phyloP scores from a whole-genome alignment of 2,113 vertebrate genomes.

The Vidua macroura region DNA sequence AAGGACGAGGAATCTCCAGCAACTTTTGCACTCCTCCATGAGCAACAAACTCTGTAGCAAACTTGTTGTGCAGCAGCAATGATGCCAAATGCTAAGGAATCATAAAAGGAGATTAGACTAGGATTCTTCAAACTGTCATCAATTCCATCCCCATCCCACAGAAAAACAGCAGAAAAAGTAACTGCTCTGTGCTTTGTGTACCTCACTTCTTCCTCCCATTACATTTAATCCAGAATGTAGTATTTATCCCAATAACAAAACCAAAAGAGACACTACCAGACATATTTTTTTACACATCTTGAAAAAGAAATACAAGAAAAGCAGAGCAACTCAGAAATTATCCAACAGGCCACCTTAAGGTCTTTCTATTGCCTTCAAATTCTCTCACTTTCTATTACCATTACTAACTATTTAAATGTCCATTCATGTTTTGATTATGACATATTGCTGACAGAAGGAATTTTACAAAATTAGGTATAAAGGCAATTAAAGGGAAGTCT shows the following conservation, averaged over 20 bases:
- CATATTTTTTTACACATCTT: neutral
- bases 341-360: neutral
- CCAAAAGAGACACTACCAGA: neutral
- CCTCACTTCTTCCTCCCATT: neutral
- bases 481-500: neutral
- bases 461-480: neutral
- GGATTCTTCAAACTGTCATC: neutral
- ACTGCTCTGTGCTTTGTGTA: neutral
- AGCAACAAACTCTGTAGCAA: conserved; percentile 97
- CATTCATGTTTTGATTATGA: neutral
- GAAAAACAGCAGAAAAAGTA: neutral
- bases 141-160: rapidly evolving
- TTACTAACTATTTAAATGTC: neutral
- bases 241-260: neutral
- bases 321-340: neutral
- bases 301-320: neutral
- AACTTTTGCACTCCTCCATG: conserved; percentile 97
- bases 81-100: conserved; percentile 90
- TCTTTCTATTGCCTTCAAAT: neutral
- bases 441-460: neutral
- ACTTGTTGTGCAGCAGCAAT: conserved; percentile 97
- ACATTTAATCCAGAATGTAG: neutral
- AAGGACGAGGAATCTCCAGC: conserved; percentile 95
- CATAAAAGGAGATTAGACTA: conserved; percentile 18
- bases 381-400: neutral